Evolutionary conservation across 1,140 invertebrate genomes (phyloP).

Genomic region (Pemphigus obesinymphae): DNA sequence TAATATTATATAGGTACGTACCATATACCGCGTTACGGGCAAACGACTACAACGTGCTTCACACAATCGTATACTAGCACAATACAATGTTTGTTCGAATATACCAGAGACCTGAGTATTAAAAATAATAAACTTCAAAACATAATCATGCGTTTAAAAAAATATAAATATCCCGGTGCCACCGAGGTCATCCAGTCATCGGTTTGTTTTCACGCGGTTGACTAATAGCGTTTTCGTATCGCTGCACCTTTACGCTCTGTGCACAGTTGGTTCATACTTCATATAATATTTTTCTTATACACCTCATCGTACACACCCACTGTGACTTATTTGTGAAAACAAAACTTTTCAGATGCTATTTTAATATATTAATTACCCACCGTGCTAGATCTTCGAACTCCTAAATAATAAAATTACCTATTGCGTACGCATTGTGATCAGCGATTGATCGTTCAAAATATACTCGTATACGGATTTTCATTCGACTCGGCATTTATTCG

Average conservation of each 20-base stretch:
- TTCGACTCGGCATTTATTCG: too few relatives aligned
- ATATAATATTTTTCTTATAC: neutral
- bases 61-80: neutral
- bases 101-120: neutral
- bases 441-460: too few relatives aligned
- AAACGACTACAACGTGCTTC: neutral
- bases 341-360: neutral
- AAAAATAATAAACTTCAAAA: neutral
- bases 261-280: neutral
- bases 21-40: neutral
- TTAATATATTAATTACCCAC: too few relatives aligned
- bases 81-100: neutral
- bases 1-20: neutral
- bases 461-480: too few relatives aligned
- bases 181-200: constrained; percentile 6
- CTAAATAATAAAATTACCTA: too few relatives aligned
- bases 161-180: neutral
- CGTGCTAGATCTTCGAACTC: too few relatives aligned
- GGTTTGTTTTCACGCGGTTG: constrained; percentile 13
- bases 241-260: neutral
- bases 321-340: neutral
- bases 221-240: neutral
- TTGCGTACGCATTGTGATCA: too few relatives aligned
- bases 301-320: neutral
- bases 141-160: neutral